Base-by-base conservation (phyloP, 2,113 vertebrate species). In the Polypterus bichir region DNA sequence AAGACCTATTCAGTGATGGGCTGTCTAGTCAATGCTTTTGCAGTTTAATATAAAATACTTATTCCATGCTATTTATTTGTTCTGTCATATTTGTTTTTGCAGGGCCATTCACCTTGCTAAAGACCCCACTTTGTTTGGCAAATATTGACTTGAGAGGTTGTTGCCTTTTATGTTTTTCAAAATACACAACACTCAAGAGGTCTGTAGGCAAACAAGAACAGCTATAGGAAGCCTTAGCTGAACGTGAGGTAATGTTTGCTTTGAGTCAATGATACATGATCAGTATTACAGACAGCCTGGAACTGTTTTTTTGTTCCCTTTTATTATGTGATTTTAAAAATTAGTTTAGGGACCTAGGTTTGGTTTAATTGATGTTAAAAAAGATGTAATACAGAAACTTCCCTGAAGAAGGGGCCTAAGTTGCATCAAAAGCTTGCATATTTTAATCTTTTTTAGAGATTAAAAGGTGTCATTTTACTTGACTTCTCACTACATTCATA, bases 131-230 rank as follows among this genome's bases (percentile, higher is more conserved):
- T 81, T 69, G 69, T 53, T 72, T 10, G 5, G 74, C 76, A 88
- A 88, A 88, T 88, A 88, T 88, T 88, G 80, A 86, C 80, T 80
- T 74, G 83, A 84, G 76, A 77, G 85, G 81, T 78, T 85, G 82
- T 3, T 56, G 54, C 63, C 77, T 81, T 82, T 85, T 83, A 77
- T 83, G 77, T 83, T 76, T 86, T 86, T 85, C 84, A 83, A 76
- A 78, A 68, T 74, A 81, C 74, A 74, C 76, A 79, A 70, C 76
- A 73, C 85, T 88, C 68, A 68, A 86, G 75, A 80, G 81, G 74
- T 83, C 80, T 82, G 77, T 72, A 85, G 83, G 81, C 82, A 85
- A 86, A 88, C 81, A 85, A 77, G 79, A 79, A 72, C 75, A 80
- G 83, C 81, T 85, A 85, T 71, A 80, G 84, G 82, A 87, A 87